phyloP scores from a whole-genome alignment of 2,113 vertebrate genomes.

The Corydoras sp. region DNA sequence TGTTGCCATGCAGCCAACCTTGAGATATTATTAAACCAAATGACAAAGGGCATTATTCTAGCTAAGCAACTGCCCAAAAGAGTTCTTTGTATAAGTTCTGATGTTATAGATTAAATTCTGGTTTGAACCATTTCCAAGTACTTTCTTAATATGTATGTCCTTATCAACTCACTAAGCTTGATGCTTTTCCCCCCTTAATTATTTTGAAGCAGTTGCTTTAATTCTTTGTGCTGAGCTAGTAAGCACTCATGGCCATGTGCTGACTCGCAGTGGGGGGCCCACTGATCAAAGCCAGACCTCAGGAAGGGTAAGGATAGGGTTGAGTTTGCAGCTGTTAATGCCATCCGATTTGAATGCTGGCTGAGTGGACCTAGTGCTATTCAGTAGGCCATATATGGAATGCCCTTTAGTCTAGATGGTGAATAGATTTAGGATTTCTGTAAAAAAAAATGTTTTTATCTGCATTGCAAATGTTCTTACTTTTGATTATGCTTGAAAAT shows the following conservation, averaged over 20 bases:
- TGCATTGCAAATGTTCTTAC: too few species aligned
- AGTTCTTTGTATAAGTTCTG: conserved; percentile 27
- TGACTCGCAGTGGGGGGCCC: conserved; percentile 48
- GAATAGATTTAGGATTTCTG: conserved; percentile 4
- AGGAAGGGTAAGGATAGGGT: conserved; percentile 49
- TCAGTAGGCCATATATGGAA: conserved; percentile 30
- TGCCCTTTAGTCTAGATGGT: conserved; percentile 20
- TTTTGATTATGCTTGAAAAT: too few species aligned
- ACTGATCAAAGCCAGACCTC: conserved; percentile 50
- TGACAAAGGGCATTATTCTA: conserved; percentile 25
- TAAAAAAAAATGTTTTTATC: neutral
- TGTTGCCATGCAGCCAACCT: conserved; percentile 20
- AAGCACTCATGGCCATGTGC: conserved; percentile 47
- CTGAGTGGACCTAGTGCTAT: conserved; percentile 37
- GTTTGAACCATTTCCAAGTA: conserved; percentile 37
- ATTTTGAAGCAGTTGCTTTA: conserved; percentile 41
- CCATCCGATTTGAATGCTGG: conserved; percentile 50
- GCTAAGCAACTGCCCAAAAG: conserved; percentile 24
- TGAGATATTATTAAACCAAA: conserved; percentile 34
- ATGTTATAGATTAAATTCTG: conserved; percentile 32
- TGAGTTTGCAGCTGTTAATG: conserved; percentile 48
- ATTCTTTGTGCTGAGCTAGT: conserved; percentile 42
- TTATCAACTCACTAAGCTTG: conserved; percentile 28
- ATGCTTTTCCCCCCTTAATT: conserved; percentile 40
- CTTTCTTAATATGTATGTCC: conserved; percentile 37